These are phyloP conservation scores for Toxostoma redivivum DNA, from an alignment of 2,113 vertebrate species.

Conservation along the genomic window DNA sequence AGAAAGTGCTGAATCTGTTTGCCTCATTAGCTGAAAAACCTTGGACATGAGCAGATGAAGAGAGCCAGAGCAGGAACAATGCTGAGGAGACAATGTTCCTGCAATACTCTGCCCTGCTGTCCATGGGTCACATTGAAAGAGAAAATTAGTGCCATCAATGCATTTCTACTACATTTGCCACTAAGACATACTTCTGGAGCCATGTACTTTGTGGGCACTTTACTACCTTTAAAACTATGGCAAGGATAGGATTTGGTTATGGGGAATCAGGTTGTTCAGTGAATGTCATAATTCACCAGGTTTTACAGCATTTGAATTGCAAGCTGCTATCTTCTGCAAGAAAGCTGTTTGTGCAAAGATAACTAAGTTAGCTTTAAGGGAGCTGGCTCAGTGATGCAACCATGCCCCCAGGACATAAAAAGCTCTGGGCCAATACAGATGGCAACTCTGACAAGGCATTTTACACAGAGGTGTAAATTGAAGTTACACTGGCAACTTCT, in stretches of 20 bases:
- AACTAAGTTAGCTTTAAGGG: background rate
- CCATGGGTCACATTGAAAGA: background rate
- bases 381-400: background rate
- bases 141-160: background rate
- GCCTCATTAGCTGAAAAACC: background rate
- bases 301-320: background rate
- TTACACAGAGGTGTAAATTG: background rate
- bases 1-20: background rate
- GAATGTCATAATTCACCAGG: background rate
- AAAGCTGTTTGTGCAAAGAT: background rate
- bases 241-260: background rate
- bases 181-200: background rate
- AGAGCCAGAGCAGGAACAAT: background rate
- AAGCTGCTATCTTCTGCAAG: background rate
- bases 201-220: background rate
- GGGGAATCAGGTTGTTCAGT: background rate
- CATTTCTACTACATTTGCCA: background rate
- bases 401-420: background rate
- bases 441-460: background rate
- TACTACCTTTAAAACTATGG: background rate
- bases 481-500: background rate
- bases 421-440: background rate
- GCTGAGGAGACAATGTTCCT: constrained; percentile 30
- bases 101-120: background rate
- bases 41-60: background rate